Percentiles rank a stretch among this genome's conserved stretches.
Conservation (phyloP, 2,113 vertebrate species). For the Centropus bengalensis region DNA sequence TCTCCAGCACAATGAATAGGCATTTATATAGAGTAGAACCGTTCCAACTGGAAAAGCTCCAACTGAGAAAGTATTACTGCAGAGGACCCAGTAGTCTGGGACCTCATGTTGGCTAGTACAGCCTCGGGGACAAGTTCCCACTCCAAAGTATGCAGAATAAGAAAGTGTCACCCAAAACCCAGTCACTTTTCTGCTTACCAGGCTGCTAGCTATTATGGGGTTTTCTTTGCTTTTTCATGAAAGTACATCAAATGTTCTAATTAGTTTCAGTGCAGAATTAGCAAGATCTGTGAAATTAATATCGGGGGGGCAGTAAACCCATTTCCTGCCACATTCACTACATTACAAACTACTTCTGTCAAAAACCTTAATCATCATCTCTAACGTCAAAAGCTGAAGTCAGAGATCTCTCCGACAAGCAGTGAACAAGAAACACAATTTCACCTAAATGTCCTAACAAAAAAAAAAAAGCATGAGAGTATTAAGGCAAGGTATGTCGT, state of each 20-base stretch:
- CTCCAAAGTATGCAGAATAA: not conserved
- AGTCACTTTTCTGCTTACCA: not conserved
- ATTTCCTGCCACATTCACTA: not conserved
- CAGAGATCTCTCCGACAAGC: not conserved
- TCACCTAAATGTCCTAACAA: not conserved
- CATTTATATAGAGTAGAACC: conserved; percentile 61
- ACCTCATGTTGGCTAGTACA: not conserved
- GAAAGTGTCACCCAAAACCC: not conserved
- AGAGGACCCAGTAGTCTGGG: conserved; percentile 39
- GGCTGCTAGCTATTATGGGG: not conserved
- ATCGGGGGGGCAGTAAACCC: not conserved
- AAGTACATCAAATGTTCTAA: not conserved
- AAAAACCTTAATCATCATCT: not conserved
- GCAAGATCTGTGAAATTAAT: not conserved
- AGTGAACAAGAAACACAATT: not conserved
- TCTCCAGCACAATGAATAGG: conserved; percentile 61
- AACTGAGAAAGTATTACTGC: conserved; percentile 54
- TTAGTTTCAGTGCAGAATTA: not conserved
- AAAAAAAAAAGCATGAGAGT: not conserved
- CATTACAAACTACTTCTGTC: not conserved
- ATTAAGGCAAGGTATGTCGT: not conserved
- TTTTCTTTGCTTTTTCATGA: not conserved
- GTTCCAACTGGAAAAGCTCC: conserved; percentile 61
- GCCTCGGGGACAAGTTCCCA: not conserved
- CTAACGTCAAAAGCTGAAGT: not conserved